Conservation (phyloP, 1,140 invertebrate species). For the Microvelia longipes region DNA sequence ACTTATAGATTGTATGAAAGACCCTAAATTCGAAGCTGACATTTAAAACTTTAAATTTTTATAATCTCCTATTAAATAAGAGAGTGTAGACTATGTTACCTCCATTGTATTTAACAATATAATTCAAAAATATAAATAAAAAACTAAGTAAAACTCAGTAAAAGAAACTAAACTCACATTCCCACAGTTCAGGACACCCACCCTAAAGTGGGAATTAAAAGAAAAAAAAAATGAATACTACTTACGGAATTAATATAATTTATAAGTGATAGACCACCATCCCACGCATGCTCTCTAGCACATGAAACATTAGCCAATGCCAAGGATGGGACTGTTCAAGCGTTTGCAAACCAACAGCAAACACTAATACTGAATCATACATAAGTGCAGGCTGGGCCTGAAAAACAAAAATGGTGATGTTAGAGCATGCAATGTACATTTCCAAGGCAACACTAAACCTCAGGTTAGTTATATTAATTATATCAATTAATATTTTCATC, state of each 20-base stretch:
- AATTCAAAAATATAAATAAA: too few species aligned
- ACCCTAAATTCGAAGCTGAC: too few species aligned
- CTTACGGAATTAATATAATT: slow-evolving; percentile 64
- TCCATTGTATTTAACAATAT: too few species aligned
- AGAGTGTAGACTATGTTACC: too few species aligned
- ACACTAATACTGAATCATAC: slow-evolving; percentile 62
- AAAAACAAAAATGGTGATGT: slow-evolving; percentile 22
- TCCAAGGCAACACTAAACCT: not conserved
- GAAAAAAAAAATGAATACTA: too few species aligned
- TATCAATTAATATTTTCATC: not conserved
- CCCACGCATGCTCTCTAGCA: slow-evolving; percentile 55
- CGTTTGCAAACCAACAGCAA: slow-evolving; percentile 51
- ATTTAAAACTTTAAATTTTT: too few species aligned
- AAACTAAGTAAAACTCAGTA: too few species aligned
- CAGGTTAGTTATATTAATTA: not conserved
- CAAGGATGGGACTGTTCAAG: slow-evolving; percentile 46
- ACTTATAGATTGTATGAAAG: too few species aligned
- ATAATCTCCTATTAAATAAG: too few species aligned
- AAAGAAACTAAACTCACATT: too few species aligned
- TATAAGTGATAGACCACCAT: slow-evolving; percentile 58
- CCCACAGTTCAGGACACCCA: too few species aligned
- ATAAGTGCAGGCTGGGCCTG: slow-evolving; percentile 65
- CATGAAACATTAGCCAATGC: slow-evolving; percentile 51
- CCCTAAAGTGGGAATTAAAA: too few species aligned
- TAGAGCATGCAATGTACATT: not conserved